Evolutionary conservation across 2,797 vertebrate species (phyloP), one percentile per base, ranked within the genome.

Genomic region (Tadarida brasiliensis): DNA sequence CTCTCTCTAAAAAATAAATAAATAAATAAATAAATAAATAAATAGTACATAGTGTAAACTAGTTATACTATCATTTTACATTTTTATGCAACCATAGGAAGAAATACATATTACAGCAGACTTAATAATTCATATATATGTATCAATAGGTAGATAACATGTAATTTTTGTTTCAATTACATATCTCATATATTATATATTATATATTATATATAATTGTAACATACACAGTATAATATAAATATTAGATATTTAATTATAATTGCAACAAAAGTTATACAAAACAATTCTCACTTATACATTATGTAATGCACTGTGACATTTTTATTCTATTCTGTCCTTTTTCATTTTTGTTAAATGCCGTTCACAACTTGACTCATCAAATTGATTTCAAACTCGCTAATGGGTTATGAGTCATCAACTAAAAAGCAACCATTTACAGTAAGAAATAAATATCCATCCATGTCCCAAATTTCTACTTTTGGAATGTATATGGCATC

Each of bases 371-470:
- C 8, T 47, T 91, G 26, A 83, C 30, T 84, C 94, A 76, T 30
- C 61, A 78, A 78, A 74, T 81, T 94, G 44, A 84, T 84, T 95
- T 96, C 6, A 81, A 94, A 84, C 19, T 11, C 39, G 14, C 11
- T 90, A 67, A 71, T 84, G 10, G 4, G 12, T 84, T 96, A 71
- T 61, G 65, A 90, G 6, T 87, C 28, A 44, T 11, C 71, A 59
- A 35, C 63, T 80, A 24, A 92, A 70, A 61, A 81, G 44, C 73
- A 93, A 16, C 35, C 77, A 86, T 51, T 96, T 95, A 20, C 12
- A 33, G 4, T 24, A 39, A 87, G 2, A 1, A 20, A 87, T 87
- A 91, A 83, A 83, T 63, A 83, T 30, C 2, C 39, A 74, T 81
- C 19, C 39, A 17, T 44, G 26, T 54, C 20, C 22, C 26, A 83